A percentile compares a stretch with the other conserved stretches of the same genome.
phyloP scores from a whole-genome alignment of 2,797 vertebrate genomes.

The Scolopax bukidnonensis region DNA sequence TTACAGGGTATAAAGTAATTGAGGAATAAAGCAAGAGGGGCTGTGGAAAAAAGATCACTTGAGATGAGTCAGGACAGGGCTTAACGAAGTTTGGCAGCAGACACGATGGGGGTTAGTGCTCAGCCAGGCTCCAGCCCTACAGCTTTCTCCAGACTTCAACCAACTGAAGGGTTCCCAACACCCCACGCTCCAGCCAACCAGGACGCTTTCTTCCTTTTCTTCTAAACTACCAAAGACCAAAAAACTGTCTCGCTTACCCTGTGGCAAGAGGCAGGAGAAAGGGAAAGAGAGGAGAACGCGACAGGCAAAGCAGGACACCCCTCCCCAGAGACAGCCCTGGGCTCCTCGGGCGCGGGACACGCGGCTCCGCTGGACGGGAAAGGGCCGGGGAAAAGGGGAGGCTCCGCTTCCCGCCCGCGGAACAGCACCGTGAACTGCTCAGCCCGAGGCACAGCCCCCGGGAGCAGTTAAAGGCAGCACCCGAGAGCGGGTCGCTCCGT shows the following conservation, averaged over 20 bases:
- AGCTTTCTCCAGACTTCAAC: neutral
- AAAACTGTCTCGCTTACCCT: neutral
- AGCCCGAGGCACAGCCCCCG: neutral
- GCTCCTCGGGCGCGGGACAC: neutral
- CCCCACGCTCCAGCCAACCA: neutral
- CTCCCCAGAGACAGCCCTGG: neutral
- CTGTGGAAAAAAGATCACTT: neutral
- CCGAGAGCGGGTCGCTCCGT: slow-evolving; percentile 4
- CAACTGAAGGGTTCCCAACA: neutral
- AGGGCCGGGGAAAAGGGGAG: neutral
- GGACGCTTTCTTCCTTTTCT: neutral
- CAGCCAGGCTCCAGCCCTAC: neutral
- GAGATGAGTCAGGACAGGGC: neutral
- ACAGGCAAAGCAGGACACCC: neutral
- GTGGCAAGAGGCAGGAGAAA: neutral
- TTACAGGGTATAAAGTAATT: neutral
- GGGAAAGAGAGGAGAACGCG: no score
- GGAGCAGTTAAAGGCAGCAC: slow-evolving; percentile 43
- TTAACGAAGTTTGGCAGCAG: neutral
- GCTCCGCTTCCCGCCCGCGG: neutral
- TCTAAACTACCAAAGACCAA: neutral
- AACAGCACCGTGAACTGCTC: neutral
- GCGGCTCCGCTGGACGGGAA: fast-evolving
- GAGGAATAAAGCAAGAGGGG: neutral
- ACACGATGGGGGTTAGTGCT: neutral